phyloP scores from a whole-genome alignment of 2,888 invertebrate genomes.

The Xestia sexstrigata region DNA sequence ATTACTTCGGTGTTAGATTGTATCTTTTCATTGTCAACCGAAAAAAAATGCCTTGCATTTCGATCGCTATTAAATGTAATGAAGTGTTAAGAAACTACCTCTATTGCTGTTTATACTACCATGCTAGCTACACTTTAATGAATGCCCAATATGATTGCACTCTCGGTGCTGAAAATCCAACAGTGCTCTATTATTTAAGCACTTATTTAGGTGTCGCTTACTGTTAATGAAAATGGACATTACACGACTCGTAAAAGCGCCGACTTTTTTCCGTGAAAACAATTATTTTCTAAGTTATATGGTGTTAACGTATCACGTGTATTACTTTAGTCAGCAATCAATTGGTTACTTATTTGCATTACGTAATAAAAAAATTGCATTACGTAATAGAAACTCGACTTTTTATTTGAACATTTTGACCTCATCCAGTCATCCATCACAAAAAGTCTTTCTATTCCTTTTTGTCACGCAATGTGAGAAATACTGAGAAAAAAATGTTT shows the following conservation, averaged over 20 bases:
- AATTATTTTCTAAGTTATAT: constrained; percentile 10
- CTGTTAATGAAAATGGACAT: background rate
- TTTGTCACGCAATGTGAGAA: constrained; percentile 43
- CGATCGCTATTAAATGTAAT: background rate
- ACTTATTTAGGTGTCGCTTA: background rate
- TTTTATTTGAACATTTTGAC: constrained; percentile 42
- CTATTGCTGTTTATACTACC: background rate
- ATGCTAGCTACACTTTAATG: background rate
- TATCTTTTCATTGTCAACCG: background rate
- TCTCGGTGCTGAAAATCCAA: background rate
- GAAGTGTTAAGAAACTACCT: background rate
- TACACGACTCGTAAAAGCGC: background rate
- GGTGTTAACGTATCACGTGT: constrained; percentile 45
- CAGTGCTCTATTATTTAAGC: background rate
- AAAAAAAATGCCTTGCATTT: background rate
- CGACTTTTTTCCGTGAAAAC: background rate
- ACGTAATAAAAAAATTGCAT: constrained; percentile 56
- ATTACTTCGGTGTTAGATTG: background rate
- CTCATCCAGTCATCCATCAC: too few relatives aligned
- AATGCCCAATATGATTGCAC: background rate
- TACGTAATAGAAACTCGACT: constrained; percentile 49
- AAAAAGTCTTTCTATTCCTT: constrained; percentile 17
- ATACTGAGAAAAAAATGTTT: background rate
- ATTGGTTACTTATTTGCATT: constrained; percentile 45
- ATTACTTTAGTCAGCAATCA: constrained; percentile 11